These are phyloP conservation scores for Dorcus parallelipipedus DNA, from an alignment of 2,888 invertebrate genomes.

Conservation along the genomic window DNA sequence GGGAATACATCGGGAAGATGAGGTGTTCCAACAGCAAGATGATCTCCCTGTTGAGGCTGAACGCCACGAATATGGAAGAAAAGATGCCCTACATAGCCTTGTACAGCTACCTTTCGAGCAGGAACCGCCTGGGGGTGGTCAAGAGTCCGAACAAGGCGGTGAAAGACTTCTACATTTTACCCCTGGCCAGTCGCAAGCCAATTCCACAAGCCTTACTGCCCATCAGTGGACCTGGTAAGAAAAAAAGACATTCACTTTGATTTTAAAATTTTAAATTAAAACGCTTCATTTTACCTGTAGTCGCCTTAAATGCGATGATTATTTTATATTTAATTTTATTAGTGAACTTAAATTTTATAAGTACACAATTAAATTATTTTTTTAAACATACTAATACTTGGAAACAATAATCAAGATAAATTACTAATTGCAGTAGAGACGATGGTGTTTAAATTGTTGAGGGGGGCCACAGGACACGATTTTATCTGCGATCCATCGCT, in stretches of 20 bases:
- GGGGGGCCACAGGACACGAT: too few relatives aligned
- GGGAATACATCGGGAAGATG: conserved; percentile 91
- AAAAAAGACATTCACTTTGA: background rate
- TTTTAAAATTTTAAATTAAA: too few relatives aligned
- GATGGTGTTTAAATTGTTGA: too few relatives aligned
- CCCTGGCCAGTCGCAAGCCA: conserved; percentile 70
- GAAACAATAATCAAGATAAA: too few relatives aligned
- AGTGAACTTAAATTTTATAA: too few relatives aligned
- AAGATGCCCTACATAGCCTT: conserved; percentile 80
- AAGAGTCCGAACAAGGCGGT: conserved; percentile 75
- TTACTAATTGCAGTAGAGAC: too few relatives aligned
- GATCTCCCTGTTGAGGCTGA: conserved; percentile 76
- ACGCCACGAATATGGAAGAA: conserved; percentile 79
- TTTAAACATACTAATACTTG: too few relatives aligned
- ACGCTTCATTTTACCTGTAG: too few relatives aligned
- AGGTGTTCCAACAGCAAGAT: conserved; percentile 85
- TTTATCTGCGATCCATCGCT: too few relatives aligned
- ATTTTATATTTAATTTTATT: too few relatives aligned
- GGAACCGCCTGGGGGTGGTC: conserved; percentile 81
- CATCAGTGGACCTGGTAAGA: conserved; percentile 65
- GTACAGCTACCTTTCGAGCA: conserved; percentile 84
- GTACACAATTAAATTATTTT: too few relatives aligned
- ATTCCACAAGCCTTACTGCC: conserved; percentile 69
- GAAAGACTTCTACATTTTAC: conserved; percentile 92
- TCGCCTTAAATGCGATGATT: too few relatives aligned